These are phyloP conservation scores for Palythoa grandiflora DNA, from an alignment of 92 coral and sea anemone species.

Conservation along the genomic window DNA sequence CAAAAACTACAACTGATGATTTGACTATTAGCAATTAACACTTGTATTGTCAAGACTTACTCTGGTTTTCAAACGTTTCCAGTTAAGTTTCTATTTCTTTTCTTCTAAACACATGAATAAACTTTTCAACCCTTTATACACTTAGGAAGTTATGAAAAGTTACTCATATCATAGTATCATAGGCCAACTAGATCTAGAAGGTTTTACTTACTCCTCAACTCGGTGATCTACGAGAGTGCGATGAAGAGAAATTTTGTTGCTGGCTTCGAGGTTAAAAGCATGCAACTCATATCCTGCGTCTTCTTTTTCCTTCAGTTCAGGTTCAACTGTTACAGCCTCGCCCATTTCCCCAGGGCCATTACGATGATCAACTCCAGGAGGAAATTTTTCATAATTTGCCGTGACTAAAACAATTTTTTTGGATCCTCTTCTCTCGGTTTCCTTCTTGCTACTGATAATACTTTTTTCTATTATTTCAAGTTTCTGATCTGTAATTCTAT, in stretches of 20 bases:
- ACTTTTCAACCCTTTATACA: no score
- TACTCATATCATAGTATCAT: no score
- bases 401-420: conserved; percentile 56
- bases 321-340: conserved; percentile 70
- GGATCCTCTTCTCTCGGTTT: not conserved
- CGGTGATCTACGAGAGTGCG: conserved; percentile 73
- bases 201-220: conserved; percentile 68
- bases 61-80: no score
- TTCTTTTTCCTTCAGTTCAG: conserved; percentile 73
- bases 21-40: no score
- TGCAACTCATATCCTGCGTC: conserved; percentile 80
- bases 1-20: no score
- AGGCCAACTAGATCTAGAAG: no score
- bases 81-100: no score
- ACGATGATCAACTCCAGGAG: conserved; percentile 67
- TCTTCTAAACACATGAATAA: no score
- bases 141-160: no score
- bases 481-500: conserved; percentile 4
- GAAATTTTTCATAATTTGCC: conserved; percentile 78
- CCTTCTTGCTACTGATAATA: conserved; percentile 18
- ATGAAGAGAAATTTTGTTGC: conserved; percentile 83
- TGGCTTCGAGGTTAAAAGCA: conserved; percentile 78
- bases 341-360: conserved; percentile 82
- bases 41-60: no score
- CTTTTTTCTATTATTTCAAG: conserved; percentile 20